These are phyloP conservation scores for Panopea generosa DNA, from an alignment of 2,888 invertebrate species.

Conservation along the genomic window DNA sequence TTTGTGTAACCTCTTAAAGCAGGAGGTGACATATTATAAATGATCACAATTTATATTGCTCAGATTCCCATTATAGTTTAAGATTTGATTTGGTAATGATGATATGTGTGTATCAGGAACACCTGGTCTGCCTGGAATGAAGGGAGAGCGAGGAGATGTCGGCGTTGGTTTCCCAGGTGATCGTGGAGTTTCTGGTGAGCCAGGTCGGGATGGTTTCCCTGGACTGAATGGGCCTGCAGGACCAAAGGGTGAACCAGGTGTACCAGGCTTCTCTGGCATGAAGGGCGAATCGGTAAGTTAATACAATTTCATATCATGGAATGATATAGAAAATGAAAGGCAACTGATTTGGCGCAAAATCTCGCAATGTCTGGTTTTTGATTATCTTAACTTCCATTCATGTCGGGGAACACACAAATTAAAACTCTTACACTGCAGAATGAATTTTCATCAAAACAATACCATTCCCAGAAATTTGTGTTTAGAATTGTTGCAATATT, in stretches of 20 bases:
- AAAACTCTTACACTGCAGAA: too few species aligned
- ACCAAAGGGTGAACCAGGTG: constrained; percentile 75
- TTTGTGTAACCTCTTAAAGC: too few species aligned
- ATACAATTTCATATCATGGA: background rate
- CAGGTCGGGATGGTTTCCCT: constrained; percentile 66
- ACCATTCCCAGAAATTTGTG: too few species aligned
- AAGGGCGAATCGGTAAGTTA: constrained; percentile 80
- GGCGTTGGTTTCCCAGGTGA: constrained; percentile 88
- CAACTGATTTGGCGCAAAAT: background rate
- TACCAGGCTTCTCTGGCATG: constrained; percentile 72
- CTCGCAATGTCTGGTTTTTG: too few species aligned
- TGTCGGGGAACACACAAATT: too few species aligned
- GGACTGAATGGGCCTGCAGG: constrained; percentile 74
- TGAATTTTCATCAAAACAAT: too few species aligned
- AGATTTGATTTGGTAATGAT: too few species aligned
- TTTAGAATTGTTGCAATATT: too few species aligned
- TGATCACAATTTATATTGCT: too few species aligned
- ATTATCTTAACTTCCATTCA: too few species aligned
- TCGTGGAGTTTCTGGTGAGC: constrained; percentile 79
- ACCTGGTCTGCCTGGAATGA: constrained; percentile 69
- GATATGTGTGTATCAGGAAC: constrained; percentile 62
- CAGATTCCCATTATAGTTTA: too few species aligned
- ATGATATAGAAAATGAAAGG: background rate
- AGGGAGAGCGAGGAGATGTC: constrained; percentile 81
- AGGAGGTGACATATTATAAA: too few species aligned